Evolutionary conservation across 2,888 invertebrate genomes (phyloP).

Genomic region (Cataglyphis albicans): DNA sequence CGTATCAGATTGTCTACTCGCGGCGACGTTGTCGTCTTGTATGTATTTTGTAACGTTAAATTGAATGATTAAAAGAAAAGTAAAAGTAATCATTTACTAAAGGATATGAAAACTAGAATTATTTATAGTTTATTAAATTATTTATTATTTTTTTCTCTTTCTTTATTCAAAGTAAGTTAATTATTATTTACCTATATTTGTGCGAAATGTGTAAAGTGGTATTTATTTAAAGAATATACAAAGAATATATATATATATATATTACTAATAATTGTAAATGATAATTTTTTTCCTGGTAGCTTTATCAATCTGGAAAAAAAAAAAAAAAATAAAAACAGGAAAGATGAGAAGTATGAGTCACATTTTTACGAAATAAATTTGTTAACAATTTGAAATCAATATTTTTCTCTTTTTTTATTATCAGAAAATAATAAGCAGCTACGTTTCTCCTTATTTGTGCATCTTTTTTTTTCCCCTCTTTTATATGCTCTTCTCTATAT

Average conservation of each 20-base stretch:
- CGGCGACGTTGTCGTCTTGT: background rate
- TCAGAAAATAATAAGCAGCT: background rate
- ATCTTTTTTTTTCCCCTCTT: background rate
- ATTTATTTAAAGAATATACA: background rate
- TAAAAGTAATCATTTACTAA: background rate
- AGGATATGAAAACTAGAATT: background rate
- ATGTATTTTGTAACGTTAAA: background rate
- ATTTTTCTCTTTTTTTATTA: constrained; percentile 15
- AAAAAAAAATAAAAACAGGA: background rate
- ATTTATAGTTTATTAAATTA: background rate
- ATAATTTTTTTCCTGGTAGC: background rate
- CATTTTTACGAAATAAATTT: constrained; percentile 1
- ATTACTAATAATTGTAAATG: background rate
- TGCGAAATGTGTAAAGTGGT: background rate
- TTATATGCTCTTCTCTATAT: background rate
- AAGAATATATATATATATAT: background rate
- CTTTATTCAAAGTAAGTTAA: background rate
- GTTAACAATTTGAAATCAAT: background rate
- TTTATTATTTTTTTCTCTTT: background rate
- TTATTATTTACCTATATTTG: too few relatives aligned
- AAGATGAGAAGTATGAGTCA: background rate
- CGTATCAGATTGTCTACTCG: background rate
- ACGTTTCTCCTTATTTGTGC: background rate
- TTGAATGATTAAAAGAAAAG: background rate
- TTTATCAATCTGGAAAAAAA: background rate